A percentile compares a stretch with the other conserved stretches of the same genome.
Conservation (phyloP, 1,140 invertebrate genomes). For the Cydia fagiglandana region DNA sequence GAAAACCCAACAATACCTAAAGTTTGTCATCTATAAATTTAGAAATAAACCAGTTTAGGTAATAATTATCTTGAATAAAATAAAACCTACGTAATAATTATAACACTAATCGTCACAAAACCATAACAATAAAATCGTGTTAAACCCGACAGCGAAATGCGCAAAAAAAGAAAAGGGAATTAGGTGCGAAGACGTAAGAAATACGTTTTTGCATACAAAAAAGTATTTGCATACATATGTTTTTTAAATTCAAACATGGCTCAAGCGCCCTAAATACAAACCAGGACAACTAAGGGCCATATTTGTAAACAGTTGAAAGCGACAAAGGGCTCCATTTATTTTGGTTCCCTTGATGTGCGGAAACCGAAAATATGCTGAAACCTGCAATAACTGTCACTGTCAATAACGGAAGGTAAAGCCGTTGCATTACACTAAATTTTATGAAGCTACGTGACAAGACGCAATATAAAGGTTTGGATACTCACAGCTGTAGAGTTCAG, state of each 20-base stretch:
- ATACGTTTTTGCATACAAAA: constrained; percentile 26
- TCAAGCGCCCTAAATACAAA: constrained; percentile 1
- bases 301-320: background rate
- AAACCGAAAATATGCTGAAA: constrained; percentile 31
- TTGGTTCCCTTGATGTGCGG: background rate
- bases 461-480: constrained; percentile 42
- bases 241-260: constrained; percentile 23
- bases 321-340: constrained; percentile 7
- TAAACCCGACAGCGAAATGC: background rate
- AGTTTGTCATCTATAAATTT: no score
- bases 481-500: constrained; percentile 24
- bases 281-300: background rate
- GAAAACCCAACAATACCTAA: no score
- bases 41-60: background rate
- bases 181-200: background rate
- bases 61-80: background rate
- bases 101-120: background rate
- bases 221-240: constrained; percentile 24
- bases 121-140: background rate
- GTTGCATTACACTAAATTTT: constrained; percentile 49
- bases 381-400: constrained; percentile 37
- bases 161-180: background rate
- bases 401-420: constrained; percentile 37
- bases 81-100: background rate
- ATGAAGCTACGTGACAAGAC: constrained; percentile 47